phyloP scores from a whole-genome alignment of 2,113 vertebrate species.

The Menura novaehollandiae region DNA sequence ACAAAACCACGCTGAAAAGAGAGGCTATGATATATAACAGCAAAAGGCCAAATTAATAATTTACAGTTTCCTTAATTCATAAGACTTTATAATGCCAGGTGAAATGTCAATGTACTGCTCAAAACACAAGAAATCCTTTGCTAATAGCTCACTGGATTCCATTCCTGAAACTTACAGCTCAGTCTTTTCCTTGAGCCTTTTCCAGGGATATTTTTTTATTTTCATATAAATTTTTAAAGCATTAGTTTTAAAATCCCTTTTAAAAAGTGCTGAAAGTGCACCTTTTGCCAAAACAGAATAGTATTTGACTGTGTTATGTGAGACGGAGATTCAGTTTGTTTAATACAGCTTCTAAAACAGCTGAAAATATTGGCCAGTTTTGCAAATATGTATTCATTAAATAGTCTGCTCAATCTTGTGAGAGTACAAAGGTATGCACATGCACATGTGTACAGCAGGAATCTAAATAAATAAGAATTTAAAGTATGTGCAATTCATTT shows the following conservation, averaged over 20 bases:
- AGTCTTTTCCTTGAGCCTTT: background rate
- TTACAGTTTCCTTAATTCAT: background rate
- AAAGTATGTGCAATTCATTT: background rate
- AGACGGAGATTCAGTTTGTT: background rate
- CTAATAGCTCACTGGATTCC: background rate
- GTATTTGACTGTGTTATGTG: background rate
- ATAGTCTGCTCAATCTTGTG: background rate
- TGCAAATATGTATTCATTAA: background rate
- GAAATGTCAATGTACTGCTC: background rate
- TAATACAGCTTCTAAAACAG: background rate
- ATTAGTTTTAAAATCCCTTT: background rate
- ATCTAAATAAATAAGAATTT: background rate
- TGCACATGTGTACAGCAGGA: background rate
- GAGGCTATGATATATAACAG: background rate
- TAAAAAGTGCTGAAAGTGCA: background rate
- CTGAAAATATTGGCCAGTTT: background rate
- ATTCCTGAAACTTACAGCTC: background rate
- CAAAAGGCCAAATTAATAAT: background rate
- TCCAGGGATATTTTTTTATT: background rate
- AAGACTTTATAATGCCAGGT: background rate
- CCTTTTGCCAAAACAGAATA: background rate
- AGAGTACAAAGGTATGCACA: background rate
- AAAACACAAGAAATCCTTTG: background rate
- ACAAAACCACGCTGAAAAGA: background rate
- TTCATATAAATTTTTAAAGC: background rate